Base-by-base conservation (phyloP, 2,113 vertebrate species). In the Lipotes vexillifer region DNA sequence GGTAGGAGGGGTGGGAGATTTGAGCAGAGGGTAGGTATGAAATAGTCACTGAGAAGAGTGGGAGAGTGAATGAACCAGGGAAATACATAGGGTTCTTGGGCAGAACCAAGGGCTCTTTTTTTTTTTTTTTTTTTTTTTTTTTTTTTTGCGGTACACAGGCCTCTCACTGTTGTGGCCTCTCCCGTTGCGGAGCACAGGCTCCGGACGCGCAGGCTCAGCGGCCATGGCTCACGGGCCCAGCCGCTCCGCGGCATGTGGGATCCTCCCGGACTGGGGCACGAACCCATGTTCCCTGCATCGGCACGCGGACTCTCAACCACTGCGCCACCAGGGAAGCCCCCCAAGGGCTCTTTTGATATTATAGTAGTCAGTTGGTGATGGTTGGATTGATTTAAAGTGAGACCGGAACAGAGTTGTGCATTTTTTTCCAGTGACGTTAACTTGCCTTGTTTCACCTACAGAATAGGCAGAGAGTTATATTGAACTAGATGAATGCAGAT, bases 191-290 rank as follows among this genome's bases (percentile, higher is more conserved):
- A 11, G 46, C 46, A 3, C 46, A 49, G 46, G 46, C 46, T 13
- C 46, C 46, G 46, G 46, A 49, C 2, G 46, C 46, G 46, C 46
- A 49, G 46, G 46, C 46, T 49, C 46, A 3, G 46, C 12, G 9
- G 46, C 46, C 46, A 3, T 49, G 46, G 46, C 12, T 49, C 12
- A 49, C 12, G 0, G 46, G 46, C 3, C 2, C 46, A 49, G 46
- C 46, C 2, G 12, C 46, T 3, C 46, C 3, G 46, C 3, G 12
- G 46, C 46, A 49, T 49, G 46, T 49, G 46, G 46, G 46, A 13
- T 49, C 46, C 0, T 49, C 46, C 12, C 0, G 0, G 12, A 13
- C 46, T 12, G 2, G 12, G 46, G 12, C 12, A 49, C 3, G 2
- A 49, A 49, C 12, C 12, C 12, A 12, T 49, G 46, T 49, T 12